These are phyloP conservation scores for Achatina immaculata DNA, from an alignment of 1,140 invertebrate species.

Conservation along the genomic window DNA sequence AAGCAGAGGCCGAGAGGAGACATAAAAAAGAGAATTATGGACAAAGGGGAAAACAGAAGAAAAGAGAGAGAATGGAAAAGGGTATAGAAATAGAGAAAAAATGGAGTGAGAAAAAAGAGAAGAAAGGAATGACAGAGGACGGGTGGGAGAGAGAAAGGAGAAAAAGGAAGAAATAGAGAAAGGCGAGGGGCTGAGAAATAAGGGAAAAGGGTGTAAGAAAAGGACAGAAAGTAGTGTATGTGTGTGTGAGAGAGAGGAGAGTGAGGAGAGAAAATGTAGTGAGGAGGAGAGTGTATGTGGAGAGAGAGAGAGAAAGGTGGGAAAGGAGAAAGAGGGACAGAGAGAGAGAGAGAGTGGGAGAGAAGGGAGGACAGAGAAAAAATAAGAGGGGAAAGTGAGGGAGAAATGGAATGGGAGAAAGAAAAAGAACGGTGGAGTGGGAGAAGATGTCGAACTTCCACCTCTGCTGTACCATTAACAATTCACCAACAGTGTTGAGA, in stretches of 20 bases:
- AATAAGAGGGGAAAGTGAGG: neutral
- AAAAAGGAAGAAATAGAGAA: neutral
- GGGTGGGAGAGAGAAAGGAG: slow-evolving; percentile 5
- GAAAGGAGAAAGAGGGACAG: neutral
- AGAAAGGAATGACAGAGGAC: neutral
- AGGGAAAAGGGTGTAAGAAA: neutral
- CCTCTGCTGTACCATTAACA: neutral
- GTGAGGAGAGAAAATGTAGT: neutral
- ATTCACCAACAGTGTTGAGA: neutral
- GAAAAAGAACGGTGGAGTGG: neutral
- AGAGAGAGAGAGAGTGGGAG: slow-evolving; percentile 2
- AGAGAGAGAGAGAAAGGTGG: neutral
- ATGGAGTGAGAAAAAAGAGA: neutral
- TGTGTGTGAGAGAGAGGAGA: neutral
- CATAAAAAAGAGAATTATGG: neutral
- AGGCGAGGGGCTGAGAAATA: neutral
- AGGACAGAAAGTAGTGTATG: neutral
- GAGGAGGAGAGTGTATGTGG: neutral
- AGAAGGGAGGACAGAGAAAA: too few relatives aligned
- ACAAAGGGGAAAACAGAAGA: neutral
- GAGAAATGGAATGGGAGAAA: neutral
- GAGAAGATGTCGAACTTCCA: neutral
- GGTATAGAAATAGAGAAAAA: neutral
- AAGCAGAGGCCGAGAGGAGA: too few relatives aligned
- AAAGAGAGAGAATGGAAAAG: neutral